These are phyloP conservation scores for Erebia ligea DNA, from an alignment of 2,888 invertebrate genomes.

Conservation along the genomic window DNA sequence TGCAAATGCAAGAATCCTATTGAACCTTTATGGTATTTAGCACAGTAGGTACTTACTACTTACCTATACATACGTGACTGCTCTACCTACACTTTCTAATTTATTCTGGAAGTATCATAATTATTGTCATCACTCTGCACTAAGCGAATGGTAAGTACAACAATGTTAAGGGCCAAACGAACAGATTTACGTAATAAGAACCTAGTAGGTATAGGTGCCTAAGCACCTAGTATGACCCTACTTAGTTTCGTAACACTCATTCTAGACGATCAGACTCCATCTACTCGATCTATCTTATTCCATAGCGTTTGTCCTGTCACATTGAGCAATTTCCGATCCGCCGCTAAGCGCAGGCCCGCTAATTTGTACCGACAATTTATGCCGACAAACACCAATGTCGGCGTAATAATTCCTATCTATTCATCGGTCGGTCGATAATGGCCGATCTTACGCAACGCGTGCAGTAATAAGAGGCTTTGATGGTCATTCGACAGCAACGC, in stretches of 20 bases:
- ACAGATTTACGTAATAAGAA: too few species aligned
- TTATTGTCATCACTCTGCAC: too few species aligned
- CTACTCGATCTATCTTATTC: slow-evolving; percentile 3
- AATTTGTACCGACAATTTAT: slow-evolving; percentile 17
- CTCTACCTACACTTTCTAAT: too few species aligned
- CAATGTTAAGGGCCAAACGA: too few species aligned
- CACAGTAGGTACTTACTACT: too few species aligned
- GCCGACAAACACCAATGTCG: slow-evolving; percentile 22
- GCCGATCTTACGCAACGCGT: slow-evolving; percentile 33
- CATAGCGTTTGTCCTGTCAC: slow-evolving; percentile 16
- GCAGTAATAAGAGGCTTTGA: slow-evolving; percentile 34
- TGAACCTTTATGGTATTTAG: too few species aligned
- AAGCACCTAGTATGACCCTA: neutral
- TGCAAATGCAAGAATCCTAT: too few species aligned
- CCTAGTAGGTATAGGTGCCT: too few species aligned
- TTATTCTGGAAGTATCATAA: too few species aligned
- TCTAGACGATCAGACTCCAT: neutral
- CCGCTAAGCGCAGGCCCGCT: slow-evolving; percentile 14
- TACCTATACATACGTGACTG: too few species aligned
- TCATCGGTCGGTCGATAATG: slow-evolving; percentile 28
- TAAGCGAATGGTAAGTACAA: too few species aligned
- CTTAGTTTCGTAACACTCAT: neutral
- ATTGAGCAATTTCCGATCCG: slow-evolving; percentile 9
- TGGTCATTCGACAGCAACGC: slow-evolving; percentile 26
- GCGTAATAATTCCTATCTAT: slow-evolving; percentile 30